Percentiles rank a stretch among this genome's conserved stretches.
Conservation (phyloP, 1,140 invertebrate species). For the Maniola jurtina region DNA sequence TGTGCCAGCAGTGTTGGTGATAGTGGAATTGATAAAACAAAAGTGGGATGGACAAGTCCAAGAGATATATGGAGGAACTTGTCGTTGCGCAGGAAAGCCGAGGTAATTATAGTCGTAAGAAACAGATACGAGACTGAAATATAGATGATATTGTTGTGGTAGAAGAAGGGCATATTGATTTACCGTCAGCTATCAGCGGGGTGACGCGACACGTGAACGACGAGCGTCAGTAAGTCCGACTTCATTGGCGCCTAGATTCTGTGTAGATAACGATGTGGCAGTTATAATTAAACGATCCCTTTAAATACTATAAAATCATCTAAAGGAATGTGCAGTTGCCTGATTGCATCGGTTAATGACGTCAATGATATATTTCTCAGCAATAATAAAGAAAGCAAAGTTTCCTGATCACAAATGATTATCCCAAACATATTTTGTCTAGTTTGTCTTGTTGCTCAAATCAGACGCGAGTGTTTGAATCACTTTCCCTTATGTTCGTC, state of each 20-base stretch:
- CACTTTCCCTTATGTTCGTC: constrained; percentile 21
- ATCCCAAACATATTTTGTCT: too few species aligned
- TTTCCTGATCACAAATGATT: too few species aligned
- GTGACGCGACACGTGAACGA: constrained; percentile 39
- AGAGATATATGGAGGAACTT: constrained; percentile 74
- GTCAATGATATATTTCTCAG: too few species aligned
- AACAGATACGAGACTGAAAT: constrained; percentile 6
- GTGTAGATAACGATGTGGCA: constrained; percentile 31
- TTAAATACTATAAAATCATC: constrained; percentile 10
- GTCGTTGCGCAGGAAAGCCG: constrained; percentile 67
- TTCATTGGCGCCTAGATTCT: constrained; percentile 43
- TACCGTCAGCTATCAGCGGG: constrained; percentile 34
- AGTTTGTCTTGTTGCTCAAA: background rate
- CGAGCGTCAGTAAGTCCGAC: constrained; percentile 34
- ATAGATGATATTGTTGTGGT: constrained; percentile 17
- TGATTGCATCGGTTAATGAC: background rate
- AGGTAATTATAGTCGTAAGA: constrained; percentile 47
- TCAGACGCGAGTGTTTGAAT: background rate
- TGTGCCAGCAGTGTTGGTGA: constrained; percentile 69
- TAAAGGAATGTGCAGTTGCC: constrained; percentile 2
- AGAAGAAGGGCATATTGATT: constrained; percentile 36
- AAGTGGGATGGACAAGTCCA: constrained; percentile 70
- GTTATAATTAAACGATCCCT: constrained; percentile 18
- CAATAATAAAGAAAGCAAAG: too few species aligned
- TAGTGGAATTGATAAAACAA: constrained; percentile 60